Percentiles rank a stretch among this genome's conserved stretches.
Conservation (phyloP, 2,113 vertebrate species). For the Tupaia tana region DNA sequence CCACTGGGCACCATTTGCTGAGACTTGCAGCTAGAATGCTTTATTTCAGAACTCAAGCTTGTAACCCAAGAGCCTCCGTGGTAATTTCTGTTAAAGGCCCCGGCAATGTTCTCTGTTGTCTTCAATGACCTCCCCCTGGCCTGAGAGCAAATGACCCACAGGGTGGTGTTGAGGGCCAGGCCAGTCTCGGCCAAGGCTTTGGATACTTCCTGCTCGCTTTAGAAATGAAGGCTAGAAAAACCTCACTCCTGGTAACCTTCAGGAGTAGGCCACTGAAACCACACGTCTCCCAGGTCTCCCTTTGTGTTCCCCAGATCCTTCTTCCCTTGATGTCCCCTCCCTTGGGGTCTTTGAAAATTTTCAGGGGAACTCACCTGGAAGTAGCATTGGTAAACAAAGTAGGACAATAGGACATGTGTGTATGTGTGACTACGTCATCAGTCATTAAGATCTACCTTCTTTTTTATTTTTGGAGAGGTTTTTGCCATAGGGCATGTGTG, state of each 20-base stretch:
- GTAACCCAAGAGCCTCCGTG: not conserved
- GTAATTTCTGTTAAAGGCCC: not conserved
- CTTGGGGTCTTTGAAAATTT: not conserved
- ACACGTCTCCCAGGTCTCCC: not conserved
- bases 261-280: not conserved
- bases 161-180: not conserved
- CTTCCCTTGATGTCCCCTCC: not conserved
- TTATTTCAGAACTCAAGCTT: not conserved
- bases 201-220: not conserved
- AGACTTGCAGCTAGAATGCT: not conserved
- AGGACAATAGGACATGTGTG: not conserved
- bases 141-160: not conserved
- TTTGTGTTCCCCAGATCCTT: not conserved
- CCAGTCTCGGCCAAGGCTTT: not conserved
- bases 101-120: not conserved
- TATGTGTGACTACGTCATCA: not conserved
- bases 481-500: too few relatives aligned
- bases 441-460: not conserved
- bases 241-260: not conserved
- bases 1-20: not conserved
- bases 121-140: not conserved
- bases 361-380: not conserved
- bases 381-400: not conserved
- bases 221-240: constrained; percentile 9
- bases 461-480: too few relatives aligned